These are phyloP conservation scores for Pampus argenteus DNA, from an alignment of 2,797 vertebrate genomes.

Conservation along the genomic window DNA sequence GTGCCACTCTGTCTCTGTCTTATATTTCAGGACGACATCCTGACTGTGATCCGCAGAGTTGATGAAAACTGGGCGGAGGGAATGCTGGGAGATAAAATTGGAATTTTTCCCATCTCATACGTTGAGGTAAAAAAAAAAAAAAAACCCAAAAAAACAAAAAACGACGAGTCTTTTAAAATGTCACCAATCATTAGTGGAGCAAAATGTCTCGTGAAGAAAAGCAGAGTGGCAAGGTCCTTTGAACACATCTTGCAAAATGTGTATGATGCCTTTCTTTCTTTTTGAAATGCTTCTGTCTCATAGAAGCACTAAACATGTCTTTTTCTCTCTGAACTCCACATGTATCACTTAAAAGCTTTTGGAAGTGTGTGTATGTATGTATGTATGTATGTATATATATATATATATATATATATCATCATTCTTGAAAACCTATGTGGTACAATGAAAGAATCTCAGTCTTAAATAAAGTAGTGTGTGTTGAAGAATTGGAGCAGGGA, in stretches of 20 bases:
- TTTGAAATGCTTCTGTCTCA: constrained; percentile 41
- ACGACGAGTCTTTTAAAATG: too few species aligned
- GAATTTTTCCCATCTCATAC: constrained; percentile 99
- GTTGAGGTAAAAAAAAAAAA: constrained; percentile 96
- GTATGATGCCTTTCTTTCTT: constrained; percentile 18
- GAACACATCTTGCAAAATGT: constrained; percentile 21
- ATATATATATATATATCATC: too few species aligned
- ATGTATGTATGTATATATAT: too few species aligned
- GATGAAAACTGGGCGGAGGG: constrained; percentile 99
- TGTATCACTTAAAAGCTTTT: constrained; percentile 41
- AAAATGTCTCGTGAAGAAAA: constrained; percentile 17
- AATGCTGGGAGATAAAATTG: constrained; percentile 99
- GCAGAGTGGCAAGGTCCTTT: constrained; percentile 5
- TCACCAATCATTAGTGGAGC: constrained; percentile 15
- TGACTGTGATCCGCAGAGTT: constrained; percentile 98
- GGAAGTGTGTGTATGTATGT: too few species aligned
- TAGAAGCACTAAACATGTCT: constrained; percentile 37
- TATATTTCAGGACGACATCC: constrained; percentile 91
- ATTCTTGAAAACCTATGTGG: constrained; percentile 13
- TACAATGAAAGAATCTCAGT: constrained; percentile 9
- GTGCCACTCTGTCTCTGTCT: constrained; percentile 19
- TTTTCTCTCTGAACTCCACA: constrained; percentile 25
- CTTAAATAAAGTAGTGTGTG: not conserved
- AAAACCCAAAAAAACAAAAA: too few species aligned
- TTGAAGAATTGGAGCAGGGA: constrained; percentile 3